Evolutionary conservation across 1,140 invertebrate species (phyloP), one percentile per base, ranked within the genome.

Genomic region (Polypedilum vanderplanki): DNA sequence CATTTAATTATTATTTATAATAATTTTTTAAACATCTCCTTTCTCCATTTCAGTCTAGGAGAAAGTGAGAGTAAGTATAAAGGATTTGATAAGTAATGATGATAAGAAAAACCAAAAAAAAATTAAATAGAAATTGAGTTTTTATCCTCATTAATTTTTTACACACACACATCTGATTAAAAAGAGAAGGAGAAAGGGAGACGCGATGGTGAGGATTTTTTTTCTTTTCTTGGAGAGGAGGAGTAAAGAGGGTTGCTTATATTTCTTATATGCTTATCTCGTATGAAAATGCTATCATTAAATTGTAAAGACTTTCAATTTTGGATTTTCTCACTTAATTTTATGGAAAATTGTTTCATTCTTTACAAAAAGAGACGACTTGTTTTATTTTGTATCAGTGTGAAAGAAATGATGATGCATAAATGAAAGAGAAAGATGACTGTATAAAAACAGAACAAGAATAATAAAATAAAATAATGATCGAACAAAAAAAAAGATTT

Each of bases 251-350:
- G 24, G 24, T 33, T 33, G 24, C 24, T 33, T 57, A n/a, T 57
- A n/a, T 15, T 57, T 57, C 46, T 57, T 57, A 57, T 57, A 57
- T 57, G 46, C 65, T 70, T 70, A 70, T 70, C 18, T 70, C 65
- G 65, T 70, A 70, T 70, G 65, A 70, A 70, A 70, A 70, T 70
- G 65, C 65, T 70, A 70, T 18, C 20, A 20, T 70, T 70, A 20
- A 70, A 70, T 20, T 70, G 65, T 70, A 70, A 70, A 70, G 65
- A 70, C 46, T 57, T 57, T 57, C 12, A 57, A 57, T 57, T 57
- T 57, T 57, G 46, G 46, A 57, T 57, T 57, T 57, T 8, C 46
- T 57, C 46, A 57, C 46, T 57, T 57, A 57, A 57, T n/a, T 57
- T 57, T 57, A 57, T 57, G 46, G 46, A 57, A 57, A 57, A n/a